A percentile compares a stretch with the other conserved stretches of the same genome.
Conservation (phyloP, 2,113 vertebrate genomes). For the Tiliqua scincoides region DNA sequence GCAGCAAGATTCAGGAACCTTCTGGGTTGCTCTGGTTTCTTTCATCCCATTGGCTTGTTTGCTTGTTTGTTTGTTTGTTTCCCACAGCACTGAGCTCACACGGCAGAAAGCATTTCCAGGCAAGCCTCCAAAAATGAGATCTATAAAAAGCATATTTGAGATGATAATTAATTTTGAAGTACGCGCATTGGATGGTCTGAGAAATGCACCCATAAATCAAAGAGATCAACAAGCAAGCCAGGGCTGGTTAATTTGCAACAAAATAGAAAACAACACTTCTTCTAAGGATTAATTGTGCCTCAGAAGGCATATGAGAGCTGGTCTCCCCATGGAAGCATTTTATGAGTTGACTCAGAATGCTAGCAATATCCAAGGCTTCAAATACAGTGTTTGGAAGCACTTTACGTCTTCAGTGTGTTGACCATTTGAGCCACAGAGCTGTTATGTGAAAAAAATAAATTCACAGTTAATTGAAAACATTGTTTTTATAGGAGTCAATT, state of each 20-base stretch:
- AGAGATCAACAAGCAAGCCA: constrained; percentile 28
- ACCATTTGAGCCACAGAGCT: constrained; percentile 36
- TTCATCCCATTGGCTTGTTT: constrained; percentile 7
- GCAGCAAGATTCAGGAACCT: neutral
- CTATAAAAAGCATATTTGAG: constrained; percentile 33
- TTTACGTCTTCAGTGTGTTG: constrained; percentile 43
- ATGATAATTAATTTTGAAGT: constrained; percentile 9
- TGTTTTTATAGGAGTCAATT: constrained; percentile 27
- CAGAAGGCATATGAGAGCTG: constrained; percentile 50
- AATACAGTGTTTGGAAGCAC: constrained; percentile 36
- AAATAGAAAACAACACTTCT: constrained; percentile 35
- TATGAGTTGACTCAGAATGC: constrained; percentile 50
- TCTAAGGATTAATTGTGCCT: constrained; percentile 41
- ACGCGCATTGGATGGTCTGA: neutral
- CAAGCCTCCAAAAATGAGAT: constrained; percentile 13
- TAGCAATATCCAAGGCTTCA: constrained; percentile 52
- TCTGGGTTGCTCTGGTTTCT: neutral
- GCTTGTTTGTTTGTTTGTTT: constrained; percentile 30
- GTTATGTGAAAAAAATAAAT: constrained; percentile 32
- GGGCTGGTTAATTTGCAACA: constrained; percentile 21
- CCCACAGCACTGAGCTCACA: constrained; percentile 23
- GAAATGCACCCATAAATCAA: neutral
- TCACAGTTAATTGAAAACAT: constrained; percentile 51
- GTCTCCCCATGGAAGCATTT: constrained; percentile 41
- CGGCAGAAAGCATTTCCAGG: constrained; percentile 11